Conservation (phyloP, 1,140 invertebrate genomes). For the Drosophila neocordata region DNA sequence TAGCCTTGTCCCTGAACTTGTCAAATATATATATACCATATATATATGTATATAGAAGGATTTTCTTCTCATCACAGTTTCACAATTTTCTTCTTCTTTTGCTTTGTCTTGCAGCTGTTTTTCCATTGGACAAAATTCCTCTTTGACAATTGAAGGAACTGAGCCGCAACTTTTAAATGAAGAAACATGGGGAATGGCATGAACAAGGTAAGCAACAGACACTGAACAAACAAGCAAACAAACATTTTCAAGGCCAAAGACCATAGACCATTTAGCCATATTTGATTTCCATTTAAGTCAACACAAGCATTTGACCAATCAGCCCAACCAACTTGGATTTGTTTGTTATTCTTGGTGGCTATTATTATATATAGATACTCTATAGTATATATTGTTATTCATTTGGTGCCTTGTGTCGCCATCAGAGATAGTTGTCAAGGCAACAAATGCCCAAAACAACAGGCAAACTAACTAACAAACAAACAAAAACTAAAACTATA, state of each 20-base stretch:
- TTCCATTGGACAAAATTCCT: slow-evolving; percentile 40
- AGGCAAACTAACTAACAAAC: slow-evolving; percentile 30
- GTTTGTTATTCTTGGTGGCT: no score
- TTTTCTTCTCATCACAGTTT: slow-evolving; percentile 1
- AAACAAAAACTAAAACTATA: slow-evolving; percentile 9
- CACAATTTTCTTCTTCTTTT: slow-evolving; percentile 26
- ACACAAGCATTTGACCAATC: background rate
- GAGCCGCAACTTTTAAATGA: slow-evolving; percentile 69
- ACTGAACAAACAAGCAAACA: background rate
- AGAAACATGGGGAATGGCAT: slow-evolving; percentile 90
- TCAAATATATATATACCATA: slow-evolving; percentile 26
- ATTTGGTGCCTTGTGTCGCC: slow-evolving; percentile 19
- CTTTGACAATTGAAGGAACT: slow-evolving; percentile 54
- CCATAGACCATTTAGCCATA: background rate
- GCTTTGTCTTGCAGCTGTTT: slow-evolving; percentile 52
- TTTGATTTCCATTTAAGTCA: background rate
- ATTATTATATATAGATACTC: no score
- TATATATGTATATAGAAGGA: background rate
- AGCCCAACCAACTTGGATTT: no score
- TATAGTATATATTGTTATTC: background rate
- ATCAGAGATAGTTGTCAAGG: slow-evolving; percentile 54
- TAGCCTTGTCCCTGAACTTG: slow-evolving; percentile 62
- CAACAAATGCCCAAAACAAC: slow-evolving; percentile 11
- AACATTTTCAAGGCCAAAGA: slow-evolving; percentile 6
- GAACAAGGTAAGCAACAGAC: slow-evolving; percentile 87